Evolutionary conservation across 2,113 vertebrate genomes (phyloP).

Genomic region (Pelobates fuscus): DNA sequence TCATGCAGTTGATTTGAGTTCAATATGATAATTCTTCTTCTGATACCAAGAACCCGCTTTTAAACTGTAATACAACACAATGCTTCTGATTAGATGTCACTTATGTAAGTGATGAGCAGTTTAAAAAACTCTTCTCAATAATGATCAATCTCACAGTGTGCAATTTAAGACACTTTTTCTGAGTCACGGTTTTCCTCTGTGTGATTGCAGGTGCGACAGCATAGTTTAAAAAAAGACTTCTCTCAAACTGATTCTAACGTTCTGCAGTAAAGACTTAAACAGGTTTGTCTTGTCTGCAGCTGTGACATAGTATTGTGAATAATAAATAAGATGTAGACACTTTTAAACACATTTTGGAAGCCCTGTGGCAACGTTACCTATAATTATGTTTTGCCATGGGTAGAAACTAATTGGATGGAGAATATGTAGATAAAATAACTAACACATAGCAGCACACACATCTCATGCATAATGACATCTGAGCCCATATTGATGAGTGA

Average conservation of each 20-base stretch:
- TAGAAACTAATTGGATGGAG: constrained; percentile 17
- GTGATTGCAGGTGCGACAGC: constrained; percentile 25
- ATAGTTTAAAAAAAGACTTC: constrained; percentile 15
- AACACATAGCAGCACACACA: constrained; percentile 20
- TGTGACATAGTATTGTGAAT: constrained; percentile 30
- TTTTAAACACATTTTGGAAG: constrained; percentile 38
- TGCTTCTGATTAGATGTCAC: not conserved
- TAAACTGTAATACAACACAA: not conserved
- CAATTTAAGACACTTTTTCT: constrained; percentile 10
- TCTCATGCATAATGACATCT: constrained; percentile 32
- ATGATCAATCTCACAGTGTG: constrained; percentile 15
- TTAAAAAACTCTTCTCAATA: constrained; percentile 29
- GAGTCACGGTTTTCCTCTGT: constrained; percentile 28
- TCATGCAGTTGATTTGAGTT: no score
- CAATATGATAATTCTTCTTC: no score
- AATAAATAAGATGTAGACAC: constrained; percentile 26
- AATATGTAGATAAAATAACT: constrained; percentile 17
- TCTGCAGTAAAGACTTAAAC: not conserved
- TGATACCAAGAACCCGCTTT: not conserved
- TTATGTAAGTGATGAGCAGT: constrained; percentile 19
- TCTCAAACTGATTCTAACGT: constrained; percentile 24
- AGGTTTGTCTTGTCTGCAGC: constrained; percentile 11
- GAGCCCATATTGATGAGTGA: not conserved
- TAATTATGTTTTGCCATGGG: constrained; percentile 29
- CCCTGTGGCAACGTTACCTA: constrained; percentile 35